phyloP scores from a whole-genome alignment of 2,888 invertebrate genomes.

The Eubasilissa splendida region DNA sequence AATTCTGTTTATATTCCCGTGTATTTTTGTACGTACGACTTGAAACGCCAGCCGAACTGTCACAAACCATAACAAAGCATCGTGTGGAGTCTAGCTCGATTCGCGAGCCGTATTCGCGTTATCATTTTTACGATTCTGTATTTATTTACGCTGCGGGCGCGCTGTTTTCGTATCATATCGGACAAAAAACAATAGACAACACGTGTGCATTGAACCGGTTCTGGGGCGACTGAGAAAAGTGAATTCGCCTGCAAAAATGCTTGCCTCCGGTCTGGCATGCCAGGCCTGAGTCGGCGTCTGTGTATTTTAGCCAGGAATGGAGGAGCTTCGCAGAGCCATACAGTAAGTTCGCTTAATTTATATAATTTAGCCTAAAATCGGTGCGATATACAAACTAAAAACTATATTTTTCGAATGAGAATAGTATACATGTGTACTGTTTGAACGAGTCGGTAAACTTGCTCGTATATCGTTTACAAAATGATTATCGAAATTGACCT shows the following conservation, averaged over 20 bases:
- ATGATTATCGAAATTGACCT: too few relatives aligned
- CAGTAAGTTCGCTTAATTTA: constrained; percentile 49
- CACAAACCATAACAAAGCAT: constrained; percentile 42
- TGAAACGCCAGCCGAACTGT: constrained; percentile 6
- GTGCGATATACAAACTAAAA: too few relatives aligned
- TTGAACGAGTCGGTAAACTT: too few relatives aligned
- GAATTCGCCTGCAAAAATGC: constrained; percentile 43
- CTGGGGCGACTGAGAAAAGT: constrained; percentile 21
- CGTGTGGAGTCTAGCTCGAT: constrained; percentile 9
- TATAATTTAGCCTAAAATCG: background rate
- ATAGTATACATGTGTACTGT: too few relatives aligned
- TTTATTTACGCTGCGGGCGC: constrained; percentile 11
- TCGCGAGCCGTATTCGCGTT: constrained; percentile 19
- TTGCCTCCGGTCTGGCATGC: constrained; percentile 30
- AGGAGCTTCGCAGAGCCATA: constrained; percentile 55
- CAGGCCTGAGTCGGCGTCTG: constrained; percentile 23
- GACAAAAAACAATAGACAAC: constrained; percentile 17
- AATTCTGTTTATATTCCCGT: background rate
- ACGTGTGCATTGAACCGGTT: constrained; percentile 47
- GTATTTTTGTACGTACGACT: constrained; percentile 3
- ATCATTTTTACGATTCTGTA: background rate
- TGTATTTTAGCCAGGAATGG: constrained; percentile 44
- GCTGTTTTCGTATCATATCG: background rate
- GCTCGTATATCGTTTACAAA: too few relatives aligned
- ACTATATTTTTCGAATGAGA: too few relatives aligned